Base-by-base conservation (phyloP, 2,888 invertebrate species). In the Schizotus pectinicornis region DNA sequence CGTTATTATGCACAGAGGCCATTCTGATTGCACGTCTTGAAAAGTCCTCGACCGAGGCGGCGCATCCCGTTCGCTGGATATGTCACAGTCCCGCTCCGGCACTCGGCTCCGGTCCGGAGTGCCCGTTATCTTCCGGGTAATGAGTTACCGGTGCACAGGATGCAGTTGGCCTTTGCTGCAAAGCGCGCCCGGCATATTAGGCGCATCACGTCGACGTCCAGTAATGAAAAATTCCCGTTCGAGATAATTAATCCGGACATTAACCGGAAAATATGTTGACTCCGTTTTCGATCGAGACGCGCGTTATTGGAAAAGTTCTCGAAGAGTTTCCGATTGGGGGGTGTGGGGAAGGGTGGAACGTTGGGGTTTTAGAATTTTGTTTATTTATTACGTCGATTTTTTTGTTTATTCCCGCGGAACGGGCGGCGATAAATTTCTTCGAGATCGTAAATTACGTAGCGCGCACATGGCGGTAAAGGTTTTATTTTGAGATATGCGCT, bases 71-170 rank as follows among this genome's bases (percentile, higher is more conserved):
- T 22, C 22, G 22, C 22, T 22, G n/a, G n/a, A 22, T 22, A 22
- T 5, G 22, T 22, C 22, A 22, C 22, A 22, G 42, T 8, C 42
- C 12, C 52, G 22, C 43, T 52, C 42, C 43, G 43, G 33, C 53
- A 38, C 53, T 45, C 42, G 31, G n/a, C 11, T 9, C 11, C 31
- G n/a, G 30, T 9, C 11, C 31, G 13, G 38, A 53, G 53, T 46
- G 53, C 53, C 46, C 43, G 53, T 53, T 53, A 46, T 53, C 53
- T 53, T 53, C 53, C 46, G 45, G 37, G 14, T 46, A 53, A 53
- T 39, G 46, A 53, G 53, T 53, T 53, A 53, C 33, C 46, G n/a
- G 53, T 53, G 13, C 13, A 46, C 12, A 37, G 45, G 37, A 46
- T 53, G 53, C 45, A 46, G 35, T 31, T 43, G n/a, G n/a, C 52